phyloP scores from a whole-genome alignment of 2,888 invertebrate genomes.

The Schizaphis graminum region DNA sequence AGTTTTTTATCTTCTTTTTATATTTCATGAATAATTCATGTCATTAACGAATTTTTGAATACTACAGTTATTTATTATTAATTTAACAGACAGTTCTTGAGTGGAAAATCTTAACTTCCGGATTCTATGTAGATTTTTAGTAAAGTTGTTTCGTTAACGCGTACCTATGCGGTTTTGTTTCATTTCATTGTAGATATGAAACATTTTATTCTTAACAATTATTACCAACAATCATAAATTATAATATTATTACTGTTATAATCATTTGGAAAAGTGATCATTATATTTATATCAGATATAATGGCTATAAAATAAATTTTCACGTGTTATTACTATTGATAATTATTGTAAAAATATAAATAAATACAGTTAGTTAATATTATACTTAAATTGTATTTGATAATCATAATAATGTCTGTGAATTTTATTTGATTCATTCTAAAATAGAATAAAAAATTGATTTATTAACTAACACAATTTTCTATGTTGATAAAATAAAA shows the following conservation, averaged over 20 bases:
- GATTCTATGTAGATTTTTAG: neutral
- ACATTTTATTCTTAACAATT: neutral
- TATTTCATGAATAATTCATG: conserved; percentile 35
- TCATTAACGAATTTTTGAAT: conserved; percentile 15
- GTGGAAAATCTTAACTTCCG: neutral
- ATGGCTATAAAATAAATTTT: neutral
- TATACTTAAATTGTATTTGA: neutral
- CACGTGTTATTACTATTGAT: neutral
- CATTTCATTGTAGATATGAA: neutral
- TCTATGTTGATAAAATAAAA: neutral
- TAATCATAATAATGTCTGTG: neutral
- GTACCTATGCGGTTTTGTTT: neutral
- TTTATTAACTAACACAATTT: neutral
- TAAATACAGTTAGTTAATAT: neutral
- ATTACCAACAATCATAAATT: neutral
- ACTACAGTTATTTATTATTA: conserved; percentile 9
- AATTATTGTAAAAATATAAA: too few species aligned
- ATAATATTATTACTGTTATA: neutral
- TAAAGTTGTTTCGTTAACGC: neutral
- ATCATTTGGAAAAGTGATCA: neutral
- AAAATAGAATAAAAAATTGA: neutral
- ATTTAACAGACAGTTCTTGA: neutral
- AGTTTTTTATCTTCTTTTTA: neutral
- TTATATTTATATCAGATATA: neutral
- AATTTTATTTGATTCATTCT: neutral